Base-by-base conservation (phyloP, 2,113 vertebrate species). In the Sinocyclocheilus grahami region DNA sequence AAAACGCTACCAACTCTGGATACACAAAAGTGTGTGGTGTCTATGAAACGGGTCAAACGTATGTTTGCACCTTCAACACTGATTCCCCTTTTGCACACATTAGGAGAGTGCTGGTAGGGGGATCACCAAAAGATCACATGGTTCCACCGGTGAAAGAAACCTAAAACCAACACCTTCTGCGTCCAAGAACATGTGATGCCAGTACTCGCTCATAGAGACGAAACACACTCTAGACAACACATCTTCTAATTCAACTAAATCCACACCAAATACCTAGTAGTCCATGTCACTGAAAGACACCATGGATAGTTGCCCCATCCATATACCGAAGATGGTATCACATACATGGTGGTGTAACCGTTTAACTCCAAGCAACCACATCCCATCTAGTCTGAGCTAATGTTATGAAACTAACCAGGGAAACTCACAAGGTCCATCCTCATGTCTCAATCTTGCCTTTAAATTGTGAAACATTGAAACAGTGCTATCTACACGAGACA, bases 161-260 rank as follows among this genome's bases (percentile, higher is more conserved):
- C 91, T 91, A 94, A 95, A 94, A 95, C 94, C 94, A 51, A 92
- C 92, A 94, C 92, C 92, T 92, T 93, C 90, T 88, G 89, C 62
- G 55, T 94, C 94, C 93, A 93, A 94, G 93, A 93, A 88, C 92
- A 93, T 94, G 92, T 92, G 92, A 95, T 88, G 89, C 72, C 69
- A 72, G 77, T 46, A 46, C 74, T 78, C 89, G 78, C 89, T 42
- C 55, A 37, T 18, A 53, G 53, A 60, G 14, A 37, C 46, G 77
- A 48, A 42, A 88, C 48, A 48, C 42, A 78, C 55, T 58, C 22
- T 30, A 6, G 48, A 60, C 14, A 55, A 60, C 4, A 16, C 0
- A 81, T 3, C 8, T 5, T 37, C 53, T 51, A 55, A 80, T 51
- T 65, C 63, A 37, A 42, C 13, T 51, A 82, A 71, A 81, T 42